Evolutionary conservation across 2,888 invertebrate species (phyloP).

Genomic region (Syritta pipiens): DNA sequence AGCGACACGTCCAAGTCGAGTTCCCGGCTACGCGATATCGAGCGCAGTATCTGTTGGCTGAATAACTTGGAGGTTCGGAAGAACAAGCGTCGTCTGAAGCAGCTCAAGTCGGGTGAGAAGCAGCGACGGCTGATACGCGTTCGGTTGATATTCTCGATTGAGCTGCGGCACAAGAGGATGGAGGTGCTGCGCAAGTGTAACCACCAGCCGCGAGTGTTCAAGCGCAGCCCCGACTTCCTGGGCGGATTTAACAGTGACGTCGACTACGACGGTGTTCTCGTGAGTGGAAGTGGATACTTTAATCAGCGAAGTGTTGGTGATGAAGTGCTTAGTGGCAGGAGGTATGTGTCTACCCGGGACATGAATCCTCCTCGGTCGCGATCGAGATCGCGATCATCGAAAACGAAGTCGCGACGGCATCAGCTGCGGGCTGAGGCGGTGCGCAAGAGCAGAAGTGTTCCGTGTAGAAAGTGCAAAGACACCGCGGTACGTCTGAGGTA

Average conservation of each 20-base stretch:
- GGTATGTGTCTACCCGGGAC: constrained; percentile 2
- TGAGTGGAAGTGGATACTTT: constrained; percentile 71
- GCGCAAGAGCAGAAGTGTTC: constrained; percentile 72
- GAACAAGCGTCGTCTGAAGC: constrained; percentile 78
- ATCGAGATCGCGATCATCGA: no score
- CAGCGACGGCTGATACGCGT: constrained; percentile 83
- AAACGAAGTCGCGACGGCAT: not conserved
- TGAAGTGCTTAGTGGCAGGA: constrained; percentile 1
- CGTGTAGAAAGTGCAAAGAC: constrained; percentile 77
- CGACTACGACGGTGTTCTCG: constrained; percentile 41
- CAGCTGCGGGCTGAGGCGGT: constrained; percentile 5
- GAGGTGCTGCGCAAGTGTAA: constrained; percentile 75
- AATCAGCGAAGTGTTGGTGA: constrained; percentile 71
- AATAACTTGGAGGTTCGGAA: constrained; percentile 76
- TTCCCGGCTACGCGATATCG: constrained; percentile 28
- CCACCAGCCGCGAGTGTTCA: constrained; percentile 75
- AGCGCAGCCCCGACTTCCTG: constrained; percentile 68
- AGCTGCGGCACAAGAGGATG: constrained; percentile 81
- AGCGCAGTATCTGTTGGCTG: constrained; percentile 67
- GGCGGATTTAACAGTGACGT: constrained; percentile 13
- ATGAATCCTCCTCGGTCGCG: no score
- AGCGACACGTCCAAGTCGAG: constrained; percentile 69
- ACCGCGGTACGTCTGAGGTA: constrained; percentile 76
- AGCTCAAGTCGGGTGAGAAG: constrained; percentile 71
- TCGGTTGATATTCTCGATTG: constrained; percentile 84